These are phyloP conservation scores for Tricholauxania praeusta DNA, from an alignment of 2,888 invertebrate genomes.

Conservation along the genomic window DNA sequence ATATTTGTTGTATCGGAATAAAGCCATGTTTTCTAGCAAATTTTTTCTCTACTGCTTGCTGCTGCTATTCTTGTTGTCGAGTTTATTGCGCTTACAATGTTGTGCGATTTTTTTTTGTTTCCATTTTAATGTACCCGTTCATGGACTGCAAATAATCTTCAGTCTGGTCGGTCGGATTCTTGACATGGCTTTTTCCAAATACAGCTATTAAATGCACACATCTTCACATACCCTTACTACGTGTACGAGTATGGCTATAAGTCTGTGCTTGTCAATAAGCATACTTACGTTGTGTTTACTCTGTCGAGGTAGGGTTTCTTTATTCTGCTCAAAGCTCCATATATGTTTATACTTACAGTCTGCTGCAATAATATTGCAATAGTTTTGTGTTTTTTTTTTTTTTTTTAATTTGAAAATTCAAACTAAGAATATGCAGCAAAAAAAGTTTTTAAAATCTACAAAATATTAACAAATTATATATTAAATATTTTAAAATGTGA, in stretches of 20 bases:
- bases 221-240: neutral
- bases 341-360: too few species aligned
- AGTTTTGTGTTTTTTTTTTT: too few species aligned
- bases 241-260: neutral
- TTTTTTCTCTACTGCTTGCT: neutral
- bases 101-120: neutral
- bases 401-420: too few species aligned
- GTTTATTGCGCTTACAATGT: constrained; percentile 14
- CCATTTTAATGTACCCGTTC: neutral
- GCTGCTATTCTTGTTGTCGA: constrained; percentile 1
- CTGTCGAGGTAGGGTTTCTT: constrained; percentile 27
- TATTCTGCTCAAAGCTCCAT: neutral
- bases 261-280: neutral
- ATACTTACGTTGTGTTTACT: constrained; percentile 16
- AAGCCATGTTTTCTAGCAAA: neutral
- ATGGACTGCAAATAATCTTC: constrained; percentile 13
- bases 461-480: too few species aligned
- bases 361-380: too few species aligned
- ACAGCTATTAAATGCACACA: neutral
- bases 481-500: too few species aligned
- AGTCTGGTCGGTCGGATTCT: constrained; percentile 14
- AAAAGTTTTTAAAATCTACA: too few species aligned
- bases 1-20: neutral
- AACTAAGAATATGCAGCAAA: too few species aligned
- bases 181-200: neutral